A percentile compares a stretch with the other conserved stretches of the same genome.
These are phyloP conservation scores for Hyperoodon ampullatus DNA, from an alignment of 2,113 vertebrate genomes.

Conservation along the genomic window DNA sequence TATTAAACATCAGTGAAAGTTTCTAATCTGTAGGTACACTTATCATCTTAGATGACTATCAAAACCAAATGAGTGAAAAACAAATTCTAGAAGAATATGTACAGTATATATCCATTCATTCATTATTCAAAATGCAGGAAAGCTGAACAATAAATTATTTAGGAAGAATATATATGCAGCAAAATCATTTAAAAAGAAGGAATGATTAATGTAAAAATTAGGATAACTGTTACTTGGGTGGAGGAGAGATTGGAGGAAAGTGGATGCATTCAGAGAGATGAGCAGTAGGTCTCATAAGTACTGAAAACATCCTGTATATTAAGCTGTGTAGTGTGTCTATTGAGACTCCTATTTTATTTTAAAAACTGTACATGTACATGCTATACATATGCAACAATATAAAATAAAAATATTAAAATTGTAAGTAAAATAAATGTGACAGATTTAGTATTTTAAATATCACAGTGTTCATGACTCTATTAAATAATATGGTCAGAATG, in stretches of 20 bases:
- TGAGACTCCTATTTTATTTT: background rate
- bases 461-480: no score
- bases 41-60: background rate
- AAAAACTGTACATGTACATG: accelerated
- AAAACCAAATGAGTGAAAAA: background rate
- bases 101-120: accelerated
- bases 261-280: no score
- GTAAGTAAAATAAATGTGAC: background rate
- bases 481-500: background rate
- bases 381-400: background rate
- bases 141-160: background rate
- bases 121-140: background rate
- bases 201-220: background rate
- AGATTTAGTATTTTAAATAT: background rate
- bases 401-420: background rate
- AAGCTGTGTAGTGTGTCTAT: accelerated
- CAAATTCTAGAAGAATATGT: background rate
- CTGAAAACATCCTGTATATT: accelerated
- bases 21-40: accelerated
- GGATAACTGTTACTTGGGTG: background rate
- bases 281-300: background rate
- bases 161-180: background rate
- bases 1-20: accelerated
- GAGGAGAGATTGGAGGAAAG: background rate
- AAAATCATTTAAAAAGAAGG: background rate